Conservation (phyloP, 2,888 invertebrate genomes). For the Amblyjoppa proteus region DNA sequence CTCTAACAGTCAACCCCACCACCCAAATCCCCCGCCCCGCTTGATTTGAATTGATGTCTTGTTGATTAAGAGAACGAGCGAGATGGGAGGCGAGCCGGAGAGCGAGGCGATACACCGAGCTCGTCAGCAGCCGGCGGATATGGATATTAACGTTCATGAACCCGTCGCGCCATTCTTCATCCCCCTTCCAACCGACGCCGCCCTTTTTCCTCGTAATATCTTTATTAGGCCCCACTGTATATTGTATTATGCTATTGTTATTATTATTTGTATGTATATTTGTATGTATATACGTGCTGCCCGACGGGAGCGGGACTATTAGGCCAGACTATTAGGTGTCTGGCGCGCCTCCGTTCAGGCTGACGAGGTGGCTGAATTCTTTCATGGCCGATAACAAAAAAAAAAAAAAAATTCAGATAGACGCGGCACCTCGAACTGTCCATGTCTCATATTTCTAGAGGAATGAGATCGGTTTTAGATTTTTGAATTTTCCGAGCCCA, state of each 20-base stretch:
- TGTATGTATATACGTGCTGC: conserved; percentile 42
- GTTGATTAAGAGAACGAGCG: conserved; percentile 68
- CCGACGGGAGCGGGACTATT: conserved; percentile 58
- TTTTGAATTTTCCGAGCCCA: too few relatives aligned
- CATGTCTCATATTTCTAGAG: too few relatives aligned
- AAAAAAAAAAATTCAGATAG: too few relatives aligned
- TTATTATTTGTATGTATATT: conserved; percentile 33
- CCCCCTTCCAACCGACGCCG: conserved; percentile 43
- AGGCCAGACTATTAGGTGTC: conserved; percentile 48
- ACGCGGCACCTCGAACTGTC: too few relatives aligned
- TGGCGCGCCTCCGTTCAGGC: conserved; percentile 7
- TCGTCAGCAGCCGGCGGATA: conserved; percentile 61
- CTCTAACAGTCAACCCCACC: conserved; percentile 42
- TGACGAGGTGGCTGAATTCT: neutral
- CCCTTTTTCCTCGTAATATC: conserved; percentile 60
- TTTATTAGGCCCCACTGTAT: conserved; percentile 59
- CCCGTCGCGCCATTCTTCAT: conserved; percentile 62
- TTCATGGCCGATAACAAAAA: neutral
- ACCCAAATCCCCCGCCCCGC: neutral
- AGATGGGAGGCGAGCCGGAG: neutral
- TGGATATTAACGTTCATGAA: conserved; percentile 70
- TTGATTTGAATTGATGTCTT: conserved; percentile 70
- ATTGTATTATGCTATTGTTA: conserved; percentile 58
- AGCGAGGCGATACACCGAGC: neutral
- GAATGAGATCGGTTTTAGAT: too few relatives aligned